phyloP scores from a whole-genome alignment of 2,113 vertebrate species.

The Daphoenositta chrysoptera region DNA sequence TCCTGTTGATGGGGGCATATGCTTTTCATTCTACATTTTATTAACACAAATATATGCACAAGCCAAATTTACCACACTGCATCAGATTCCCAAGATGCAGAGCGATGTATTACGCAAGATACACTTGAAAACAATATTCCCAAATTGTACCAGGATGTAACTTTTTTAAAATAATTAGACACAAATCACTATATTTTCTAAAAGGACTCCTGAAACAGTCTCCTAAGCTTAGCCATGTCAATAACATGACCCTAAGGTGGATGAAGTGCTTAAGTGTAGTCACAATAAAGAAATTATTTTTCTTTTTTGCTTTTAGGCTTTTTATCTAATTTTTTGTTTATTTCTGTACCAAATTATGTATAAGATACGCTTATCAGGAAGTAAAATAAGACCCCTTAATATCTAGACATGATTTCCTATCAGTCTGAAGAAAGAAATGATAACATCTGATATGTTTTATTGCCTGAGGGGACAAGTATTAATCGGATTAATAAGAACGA shows the following conservation, averaged over 20 bases:
- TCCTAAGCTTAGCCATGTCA: background rate
- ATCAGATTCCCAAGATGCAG: background rate
- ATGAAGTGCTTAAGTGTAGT: background rate
- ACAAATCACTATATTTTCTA: background rate
- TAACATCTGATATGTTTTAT: background rate
- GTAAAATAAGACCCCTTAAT: background rate
- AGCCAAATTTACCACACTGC: background rate
- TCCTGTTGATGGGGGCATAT: background rate
- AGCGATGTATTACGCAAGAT: background rate
- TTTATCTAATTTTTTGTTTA: background rate
- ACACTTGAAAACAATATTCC: background rate
- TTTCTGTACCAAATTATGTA: background rate
- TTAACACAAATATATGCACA: background rate
- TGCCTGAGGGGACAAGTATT: background rate
- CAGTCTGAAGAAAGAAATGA: background rate
- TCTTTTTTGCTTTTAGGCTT: background rate
- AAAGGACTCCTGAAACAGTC: background rate
- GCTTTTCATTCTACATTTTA: background rate
- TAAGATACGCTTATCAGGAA: background rate
- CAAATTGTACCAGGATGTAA: background rate
- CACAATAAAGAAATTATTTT: background rate
- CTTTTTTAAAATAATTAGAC: background rate
- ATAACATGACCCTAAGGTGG: background rate
- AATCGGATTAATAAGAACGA: background rate
- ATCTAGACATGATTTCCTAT: background rate